phyloP scores from a whole-genome alignment of 2,888 invertebrate species.

The Cartodere bifasciata region DNA sequence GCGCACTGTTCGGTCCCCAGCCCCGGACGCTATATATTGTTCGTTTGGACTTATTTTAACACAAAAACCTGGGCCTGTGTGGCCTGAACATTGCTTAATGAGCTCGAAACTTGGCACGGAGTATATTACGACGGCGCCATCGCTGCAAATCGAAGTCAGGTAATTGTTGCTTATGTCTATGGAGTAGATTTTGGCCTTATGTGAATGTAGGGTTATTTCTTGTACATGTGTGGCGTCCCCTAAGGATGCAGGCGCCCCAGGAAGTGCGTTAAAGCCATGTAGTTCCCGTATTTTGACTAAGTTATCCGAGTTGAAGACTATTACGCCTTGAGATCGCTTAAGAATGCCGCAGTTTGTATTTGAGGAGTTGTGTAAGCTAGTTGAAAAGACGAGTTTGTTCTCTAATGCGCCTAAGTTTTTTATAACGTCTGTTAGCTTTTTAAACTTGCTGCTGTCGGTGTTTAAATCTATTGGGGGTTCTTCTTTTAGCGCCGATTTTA shows the following conservation, averaged over 20 bases:
- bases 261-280: constrained; percentile 16
- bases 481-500: constrained; percentile 9
- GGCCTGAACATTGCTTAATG: constrained; percentile 47
- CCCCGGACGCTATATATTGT: constrained; percentile 64
- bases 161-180: constrained; percentile 23
- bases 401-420: constrained; percentile 22
- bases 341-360: constrained; percentile 27
- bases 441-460: constrained; percentile 16
- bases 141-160: constrained; percentile 28
- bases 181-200: constrained; percentile 26
- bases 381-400: constrained; percentile 21
- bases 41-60: constrained; percentile 58
- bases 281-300: constrained; percentile 24
- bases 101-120: constrained; percentile 23
- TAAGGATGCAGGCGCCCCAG: constrained; percentile 14
- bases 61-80: constrained; percentile 84
- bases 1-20: constrained; percentile 67
- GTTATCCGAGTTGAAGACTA: constrained; percentile 27
- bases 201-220: constrained; percentile 24
- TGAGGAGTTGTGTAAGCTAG: constrained; percentile 21
- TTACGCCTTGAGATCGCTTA: constrained; percentile 23
- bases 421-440: constrained; percentile 22
- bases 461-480: constrained; percentile 1
- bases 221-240: constrained; percentile 16
- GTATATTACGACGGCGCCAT: constrained; percentile 28